Percentiles rank a stretch among this genome's conserved stretches.
phyloP scores from a whole-genome alignment of 1,140 invertebrate species.

The Drosophila arawakana region DNA sequence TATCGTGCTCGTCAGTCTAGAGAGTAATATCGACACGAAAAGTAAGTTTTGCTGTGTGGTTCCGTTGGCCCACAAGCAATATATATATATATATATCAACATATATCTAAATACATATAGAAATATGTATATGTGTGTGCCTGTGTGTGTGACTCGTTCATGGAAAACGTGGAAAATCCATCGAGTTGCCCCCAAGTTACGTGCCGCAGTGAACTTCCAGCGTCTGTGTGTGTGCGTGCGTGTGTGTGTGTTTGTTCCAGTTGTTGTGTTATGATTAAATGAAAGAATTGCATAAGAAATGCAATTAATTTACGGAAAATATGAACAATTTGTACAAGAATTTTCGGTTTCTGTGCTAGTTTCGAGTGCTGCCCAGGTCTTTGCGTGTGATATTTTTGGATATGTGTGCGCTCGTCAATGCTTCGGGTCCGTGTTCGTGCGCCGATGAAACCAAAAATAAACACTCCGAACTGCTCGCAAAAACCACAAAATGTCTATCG shows the following conservation, averaged over 20 bases:
- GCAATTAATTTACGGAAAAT: conserved; percentile 64
- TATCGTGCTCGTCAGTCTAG: conserved; percentile 74
- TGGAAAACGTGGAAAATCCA: conserved; percentile 80
- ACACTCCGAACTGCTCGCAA: conserved; percentile 69
- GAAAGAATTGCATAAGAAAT: conserved; percentile 73
- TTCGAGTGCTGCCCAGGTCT: conserved; percentile 76
- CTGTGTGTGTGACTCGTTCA: conserved; percentile 19
- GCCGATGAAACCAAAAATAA: conserved; percentile 70
- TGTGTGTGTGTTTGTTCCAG: background rate
- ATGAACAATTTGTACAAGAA: conserved; percentile 65
- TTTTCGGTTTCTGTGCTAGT: conserved; percentile 68
- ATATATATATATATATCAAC: conserved; percentile 50
- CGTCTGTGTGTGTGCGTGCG: conserved; percentile 8
- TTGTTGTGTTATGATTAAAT: background rate
- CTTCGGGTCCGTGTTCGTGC: conserved; percentile 62
- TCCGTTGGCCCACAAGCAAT: conserved; percentile 69
- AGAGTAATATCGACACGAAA: conserved; percentile 83
- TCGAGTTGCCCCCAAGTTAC: conserved; percentile 34
- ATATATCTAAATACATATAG: conserved; percentile 41
- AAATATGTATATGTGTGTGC: conserved; percentile 7
- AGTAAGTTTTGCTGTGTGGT: conserved; percentile 74
- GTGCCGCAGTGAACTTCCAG: conserved; percentile 54
- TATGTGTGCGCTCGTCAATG: conserved; percentile 71
- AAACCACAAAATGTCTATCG: conserved; percentile 43
- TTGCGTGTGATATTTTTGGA: conserved; percentile 83